These are phyloP conservation scores for Sebastes vulpes DNA, from an alignment of 2,797 vertebrate genomes.

Conservation along the genomic window DNA sequence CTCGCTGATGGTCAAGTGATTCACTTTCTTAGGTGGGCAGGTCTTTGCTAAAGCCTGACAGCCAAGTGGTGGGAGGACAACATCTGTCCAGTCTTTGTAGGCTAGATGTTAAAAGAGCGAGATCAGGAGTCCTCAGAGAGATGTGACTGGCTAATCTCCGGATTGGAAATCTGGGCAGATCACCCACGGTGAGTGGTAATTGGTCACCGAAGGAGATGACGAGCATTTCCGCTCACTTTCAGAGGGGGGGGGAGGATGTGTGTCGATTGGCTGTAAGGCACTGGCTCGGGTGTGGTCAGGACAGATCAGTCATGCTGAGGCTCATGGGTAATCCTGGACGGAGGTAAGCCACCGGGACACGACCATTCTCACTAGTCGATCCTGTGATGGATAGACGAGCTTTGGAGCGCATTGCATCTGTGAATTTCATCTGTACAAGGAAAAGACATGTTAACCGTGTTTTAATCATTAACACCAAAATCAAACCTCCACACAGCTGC, in stretches of 20 bases:
- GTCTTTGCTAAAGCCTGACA: conserved; percentile 58
- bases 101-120: conserved; percentile 16
- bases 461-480: not conserved
- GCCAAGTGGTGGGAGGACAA: conserved; percentile 34
- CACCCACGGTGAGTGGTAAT: conserved; percentile 5
- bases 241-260: conserved; percentile 23
- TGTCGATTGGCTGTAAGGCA: conserved; percentile 83
- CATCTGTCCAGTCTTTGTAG: conserved; percentile 39
- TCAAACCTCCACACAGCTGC: not conserved
- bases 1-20: conserved; percentile 86
- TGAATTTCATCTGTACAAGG: conserved; percentile 94
- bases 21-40: conserved; percentile 78
- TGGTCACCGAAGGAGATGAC: conserved; percentile 33
- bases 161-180: conserved; percentile 21
- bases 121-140: conserved; percentile 38
- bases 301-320: conserved; percentile 93
- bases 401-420: conserved; percentile 95
- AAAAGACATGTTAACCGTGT: conserved; percentile 10
- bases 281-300: conserved; percentile 79
- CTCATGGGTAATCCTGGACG: conserved; percentile 99
- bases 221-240: conserved; percentile 43
- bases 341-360: conserved; percentile 95
- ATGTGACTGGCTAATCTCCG: conserved; percentile 41
- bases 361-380: conserved; percentile 96
- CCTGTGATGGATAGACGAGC: conserved; percentile 98